Conservation (phyloP, 2,113 vertebrate genomes). For the Mobula hypostoma region DNA sequence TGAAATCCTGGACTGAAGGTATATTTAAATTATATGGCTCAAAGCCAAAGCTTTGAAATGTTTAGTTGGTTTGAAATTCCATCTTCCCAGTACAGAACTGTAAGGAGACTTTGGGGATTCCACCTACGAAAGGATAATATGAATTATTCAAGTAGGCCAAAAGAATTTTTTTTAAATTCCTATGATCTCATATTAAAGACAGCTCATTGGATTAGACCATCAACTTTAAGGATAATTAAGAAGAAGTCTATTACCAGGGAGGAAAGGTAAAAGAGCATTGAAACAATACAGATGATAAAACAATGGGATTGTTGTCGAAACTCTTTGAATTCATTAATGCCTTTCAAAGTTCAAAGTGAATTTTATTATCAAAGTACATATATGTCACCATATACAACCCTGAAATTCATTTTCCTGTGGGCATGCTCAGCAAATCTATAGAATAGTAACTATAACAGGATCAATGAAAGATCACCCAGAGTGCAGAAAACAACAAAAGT, state of each 20-base stretch:
- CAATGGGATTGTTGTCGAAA: too few species aligned
- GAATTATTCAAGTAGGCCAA: not conserved
- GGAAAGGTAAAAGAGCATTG: not conserved
- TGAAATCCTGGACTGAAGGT: not conserved
- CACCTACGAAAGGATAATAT: not conserved
- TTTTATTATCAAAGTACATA: too few species aligned
- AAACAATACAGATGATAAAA: too few species aligned
- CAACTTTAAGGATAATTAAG: not conserved
- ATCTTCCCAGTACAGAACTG: not conserved
- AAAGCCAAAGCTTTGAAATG: slow-evolving; percentile 5
- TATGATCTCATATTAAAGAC: not conserved
- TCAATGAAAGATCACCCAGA: too few species aligned
- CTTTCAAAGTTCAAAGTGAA: too few species aligned
- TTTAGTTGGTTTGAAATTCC: not conserved
- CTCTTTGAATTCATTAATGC: too few species aligned
- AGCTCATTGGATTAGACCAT: not conserved
- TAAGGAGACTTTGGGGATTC: not conserved
- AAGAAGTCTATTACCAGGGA: not conserved
- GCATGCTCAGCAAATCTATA: too few species aligned
- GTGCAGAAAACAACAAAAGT: too few species aligned
- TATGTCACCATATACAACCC: too few species aligned
- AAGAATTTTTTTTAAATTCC: not conserved
- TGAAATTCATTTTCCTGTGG: too few species aligned
- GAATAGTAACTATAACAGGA: too few species aligned
- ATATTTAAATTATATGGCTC: not conserved